phyloP scores from a whole-genome alignment of 2,113 vertebrate species.

The Phalacrocorax carbo region DNA sequence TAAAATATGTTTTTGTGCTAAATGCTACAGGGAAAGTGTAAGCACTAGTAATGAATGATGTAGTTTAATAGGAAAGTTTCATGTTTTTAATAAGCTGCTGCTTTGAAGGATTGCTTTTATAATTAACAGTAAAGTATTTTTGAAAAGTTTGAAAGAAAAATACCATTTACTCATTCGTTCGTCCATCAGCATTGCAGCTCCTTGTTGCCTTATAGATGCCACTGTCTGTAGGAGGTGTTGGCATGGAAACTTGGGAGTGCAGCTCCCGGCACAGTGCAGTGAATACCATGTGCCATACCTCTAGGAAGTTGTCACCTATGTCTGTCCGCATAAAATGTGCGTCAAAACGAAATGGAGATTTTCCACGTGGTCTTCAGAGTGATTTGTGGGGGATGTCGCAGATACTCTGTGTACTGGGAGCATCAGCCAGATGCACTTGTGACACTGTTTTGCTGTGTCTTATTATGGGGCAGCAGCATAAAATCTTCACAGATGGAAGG shows the following conservation, averaged over 20 bases:
- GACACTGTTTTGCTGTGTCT: not conserved
- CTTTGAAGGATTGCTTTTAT: not conserved
- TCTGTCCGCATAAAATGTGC: not conserved
- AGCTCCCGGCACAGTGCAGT: not conserved
- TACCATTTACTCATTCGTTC: fast-evolving
- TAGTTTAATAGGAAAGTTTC: too few relatives aligned
- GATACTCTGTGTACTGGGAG: fast-evolving
- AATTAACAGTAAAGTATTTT: not conserved
- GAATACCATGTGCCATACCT: fast-evolving
- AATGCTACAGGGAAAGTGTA: not conserved
- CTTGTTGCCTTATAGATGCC: not conserved
- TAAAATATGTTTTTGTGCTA: not conserved
- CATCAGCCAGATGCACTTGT: fast-evolving
- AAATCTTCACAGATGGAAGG: not conserved
- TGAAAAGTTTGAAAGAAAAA: not conserved
- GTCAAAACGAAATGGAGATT: fast-evolving
- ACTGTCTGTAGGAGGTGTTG: not conserved
- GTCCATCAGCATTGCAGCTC: not conserved
- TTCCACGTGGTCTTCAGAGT: not conserved
- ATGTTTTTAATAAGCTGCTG: not conserved
- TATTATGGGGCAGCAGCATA: not conserved
- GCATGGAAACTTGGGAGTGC: not conserved
- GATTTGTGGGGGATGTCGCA: fast-evolving
- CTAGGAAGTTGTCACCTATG: not conserved
- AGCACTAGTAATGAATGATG: not conserved